These are phyloP conservation scores for Aplochiton taeniatus DNA, from an alignment of 2,797 vertebrate species.

Conservation along the genomic window DNA sequence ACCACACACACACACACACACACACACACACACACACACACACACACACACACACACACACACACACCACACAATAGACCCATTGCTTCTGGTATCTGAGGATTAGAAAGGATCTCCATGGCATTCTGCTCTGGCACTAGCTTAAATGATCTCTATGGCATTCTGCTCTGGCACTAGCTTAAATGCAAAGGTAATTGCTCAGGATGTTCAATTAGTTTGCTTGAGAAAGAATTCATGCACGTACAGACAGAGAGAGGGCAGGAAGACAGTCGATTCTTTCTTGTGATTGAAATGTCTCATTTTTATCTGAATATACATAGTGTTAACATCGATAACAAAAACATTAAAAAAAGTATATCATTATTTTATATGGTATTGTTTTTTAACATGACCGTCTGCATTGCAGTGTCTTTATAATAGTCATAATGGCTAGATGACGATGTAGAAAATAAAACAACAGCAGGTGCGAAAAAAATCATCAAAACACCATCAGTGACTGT, in stretches of 20 bases:
- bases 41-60: not conserved
- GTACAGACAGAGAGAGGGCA: not conserved
- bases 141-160: constrained; percentile 2
- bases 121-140: not conserved
- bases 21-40: constrained; percentile 4
- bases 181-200: not conserved
- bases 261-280: not conserved
- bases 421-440: not conserved
- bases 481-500: not conserved
- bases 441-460: not conserved
- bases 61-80: not conserved
- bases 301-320: no score
- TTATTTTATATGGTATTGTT: no score
- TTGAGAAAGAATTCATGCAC: not conserved
- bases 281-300: no score
- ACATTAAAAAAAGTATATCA: no score
- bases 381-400: no score
- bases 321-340: no score
- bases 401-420: no score
- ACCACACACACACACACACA: constrained; percentile 1
- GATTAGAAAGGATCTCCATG: constrained; percentile 14
- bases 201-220: not conserved
- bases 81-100: not conserved
- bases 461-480: not conserved
- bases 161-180: not conserved